A percentile compares a stretch with the other conserved stretches of the same genome.
Conservation (phyloP, 2,888 invertebrate species). For the Ormyrus thymus region DNA sequence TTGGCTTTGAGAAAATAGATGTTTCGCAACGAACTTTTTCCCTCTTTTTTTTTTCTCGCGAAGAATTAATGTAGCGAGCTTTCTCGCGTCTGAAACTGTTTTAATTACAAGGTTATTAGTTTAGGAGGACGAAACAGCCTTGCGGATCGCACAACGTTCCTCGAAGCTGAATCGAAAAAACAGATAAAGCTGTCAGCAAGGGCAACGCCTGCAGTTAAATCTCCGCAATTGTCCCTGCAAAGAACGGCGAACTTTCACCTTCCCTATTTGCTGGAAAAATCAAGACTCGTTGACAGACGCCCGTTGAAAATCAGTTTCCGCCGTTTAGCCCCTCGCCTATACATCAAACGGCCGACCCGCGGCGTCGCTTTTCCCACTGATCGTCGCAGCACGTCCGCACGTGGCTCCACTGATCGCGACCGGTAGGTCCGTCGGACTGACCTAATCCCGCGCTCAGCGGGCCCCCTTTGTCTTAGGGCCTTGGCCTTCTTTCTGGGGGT, state of each 20-base stretch:
- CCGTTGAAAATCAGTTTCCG: constrained; percentile 34
- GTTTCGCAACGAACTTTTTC: too few species aligned
- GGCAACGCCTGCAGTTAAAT: too few species aligned
- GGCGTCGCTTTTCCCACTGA: not conserved
- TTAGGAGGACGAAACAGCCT: too few species aligned
- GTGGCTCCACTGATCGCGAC: constrained; percentile 44
- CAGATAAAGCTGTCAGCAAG: too few species aligned
- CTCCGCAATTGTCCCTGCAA: not conserved
- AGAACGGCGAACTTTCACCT: constrained; percentile 35
- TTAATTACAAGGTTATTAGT: too few species aligned
- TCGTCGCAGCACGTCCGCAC: not conserved
- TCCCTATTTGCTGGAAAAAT: constrained; percentile 44
- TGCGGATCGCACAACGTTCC: too few species aligned
- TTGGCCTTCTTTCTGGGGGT: constrained; percentile 58
- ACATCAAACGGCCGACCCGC: not conserved
- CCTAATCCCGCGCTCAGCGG: constrained; percentile 38
- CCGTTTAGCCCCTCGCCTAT: not conserved
- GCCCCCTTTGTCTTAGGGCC: constrained; percentile 50
- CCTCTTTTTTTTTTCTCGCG: too few species aligned
- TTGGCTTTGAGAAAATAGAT: too few species aligned
- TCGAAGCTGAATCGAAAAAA: too few species aligned
- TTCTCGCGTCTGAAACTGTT: too few species aligned
- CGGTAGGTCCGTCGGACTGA: constrained; percentile 34
- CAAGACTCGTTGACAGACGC: constrained; percentile 45
- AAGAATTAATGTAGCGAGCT: too few species aligned